phyloP scores from a whole-genome alignment of 2,888 invertebrate species.

The Hylaea fasciaria region DNA sequence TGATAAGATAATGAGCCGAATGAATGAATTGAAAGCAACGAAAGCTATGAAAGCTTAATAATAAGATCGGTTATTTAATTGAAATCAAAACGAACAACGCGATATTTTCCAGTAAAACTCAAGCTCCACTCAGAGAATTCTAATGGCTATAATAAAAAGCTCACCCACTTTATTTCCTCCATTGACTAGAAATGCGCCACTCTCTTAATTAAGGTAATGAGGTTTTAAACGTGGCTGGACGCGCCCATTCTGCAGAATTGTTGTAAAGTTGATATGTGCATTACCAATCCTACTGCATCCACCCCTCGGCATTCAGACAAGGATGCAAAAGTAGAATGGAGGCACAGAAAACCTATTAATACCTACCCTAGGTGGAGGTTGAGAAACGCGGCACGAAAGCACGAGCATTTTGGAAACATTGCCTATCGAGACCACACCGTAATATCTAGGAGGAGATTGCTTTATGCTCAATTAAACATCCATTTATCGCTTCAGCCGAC shows the following conservation, averaged over 20 bases:
- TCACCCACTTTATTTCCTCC: slow-evolving; percentile 41
- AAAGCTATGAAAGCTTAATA: background rate
- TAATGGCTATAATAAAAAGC: slow-evolving; percentile 27
- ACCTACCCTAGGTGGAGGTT: too few relatives aligned
- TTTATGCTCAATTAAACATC: too few relatives aligned
- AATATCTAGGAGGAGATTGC: too few relatives aligned
- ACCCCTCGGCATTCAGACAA: slow-evolving; percentile 37
- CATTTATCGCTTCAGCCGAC: too few relatives aligned
- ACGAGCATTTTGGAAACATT: too few relatives aligned
- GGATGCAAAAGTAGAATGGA: slow-evolving; percentile 16
- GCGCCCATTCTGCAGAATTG: slow-evolving; percentile 45
- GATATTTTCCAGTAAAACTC: background rate
- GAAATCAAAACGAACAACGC: background rate
- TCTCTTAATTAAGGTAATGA: slow-evolving; percentile 60
- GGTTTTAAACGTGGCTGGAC: slow-evolving; percentile 45
- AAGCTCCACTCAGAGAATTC: slow-evolving; percentile 19
- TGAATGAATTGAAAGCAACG: slow-evolving; percentile 16
- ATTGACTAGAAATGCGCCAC: slow-evolving; percentile 47
- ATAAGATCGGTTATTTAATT: background rate
- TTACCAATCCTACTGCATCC: slow-evolving; percentile 35
- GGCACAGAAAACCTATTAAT: too few relatives aligned
- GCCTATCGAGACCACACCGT: too few relatives aligned
- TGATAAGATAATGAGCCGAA: slow-evolving; percentile 15
- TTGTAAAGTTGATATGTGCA: slow-evolving; percentile 38
- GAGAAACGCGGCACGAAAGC: too few relatives aligned